Evolutionary conservation across 1,140 invertebrate genomes (phyloP), one percentile per base, ranked within the genome.

Genomic region (Tetragonula clypearis): DNA sequence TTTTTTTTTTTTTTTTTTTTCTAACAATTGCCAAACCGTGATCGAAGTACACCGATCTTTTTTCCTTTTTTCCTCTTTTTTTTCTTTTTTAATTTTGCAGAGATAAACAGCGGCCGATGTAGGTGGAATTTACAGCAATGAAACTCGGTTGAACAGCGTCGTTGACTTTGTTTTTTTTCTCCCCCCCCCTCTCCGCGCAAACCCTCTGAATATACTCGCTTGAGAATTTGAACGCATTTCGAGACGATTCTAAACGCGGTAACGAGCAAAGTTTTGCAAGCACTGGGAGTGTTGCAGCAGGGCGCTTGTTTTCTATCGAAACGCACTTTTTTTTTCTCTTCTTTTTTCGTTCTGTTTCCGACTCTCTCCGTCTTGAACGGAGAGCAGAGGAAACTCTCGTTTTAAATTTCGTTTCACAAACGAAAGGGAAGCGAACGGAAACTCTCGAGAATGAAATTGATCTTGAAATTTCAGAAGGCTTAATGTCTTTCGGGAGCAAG

Each of bases 191-290:
- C 0, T 8, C 41, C 41, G 41, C 41, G 26, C 65, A 5, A 56
- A 17, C 69, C 49, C 11, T 49, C 41, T 26, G 71, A 75, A 68
- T 66, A n/a, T 73, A 53, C 55, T 53, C 69, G 56, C 74, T 65
- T 35, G 35, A 30, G 30, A 58, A 76, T 68, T 82, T 69, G 81
- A 82, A 58, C 49, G 72, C 53, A 12, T 66, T 82, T 56, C 19
- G 14, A 56, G 65, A 60, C 68, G 68, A 15, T n/a, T 77, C 23
- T 8, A 15, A 73, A 65, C 17, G 14, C 5, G 30, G 53, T 76
- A 82, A 82, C 73, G 73, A 82, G 81, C 81, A 77, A 77, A 77
- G 30, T 77, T 77, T 58, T 19, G 53, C 21, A 56, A 19, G 53
- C 21, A 79, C 60, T n/a, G 73, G 35, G 30, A 23, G 3, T 72